phyloP scores from a whole-genome alignment of 2,113 vertebrate genomes.

The Tupaia tana region DNA sequence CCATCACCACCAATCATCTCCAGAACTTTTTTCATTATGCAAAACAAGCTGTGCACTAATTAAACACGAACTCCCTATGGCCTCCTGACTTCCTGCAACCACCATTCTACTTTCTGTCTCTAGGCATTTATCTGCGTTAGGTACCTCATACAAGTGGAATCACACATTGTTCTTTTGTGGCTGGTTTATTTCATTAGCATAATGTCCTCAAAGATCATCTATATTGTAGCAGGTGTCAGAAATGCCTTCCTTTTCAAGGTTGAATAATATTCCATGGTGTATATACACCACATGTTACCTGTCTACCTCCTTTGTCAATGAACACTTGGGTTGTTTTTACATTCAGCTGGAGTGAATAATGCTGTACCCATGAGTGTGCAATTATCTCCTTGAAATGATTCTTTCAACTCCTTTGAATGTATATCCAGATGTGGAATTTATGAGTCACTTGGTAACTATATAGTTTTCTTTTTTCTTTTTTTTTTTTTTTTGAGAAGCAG shows the following conservation, averaged over 20 bases:
- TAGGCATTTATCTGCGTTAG: not conserved
- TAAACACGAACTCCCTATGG: accelerated
- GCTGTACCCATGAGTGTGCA: not conserved
- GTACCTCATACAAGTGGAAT: accelerated
- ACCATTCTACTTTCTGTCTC: not conserved
- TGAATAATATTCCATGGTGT: not conserved
- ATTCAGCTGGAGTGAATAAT: not conserved
- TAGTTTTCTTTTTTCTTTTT: not conserved
- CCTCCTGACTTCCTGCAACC: not conserved
- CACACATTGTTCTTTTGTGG: too few relatives aligned
- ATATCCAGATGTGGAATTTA: not conserved
- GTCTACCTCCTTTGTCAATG: not conserved
- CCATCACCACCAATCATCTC: not conserved
- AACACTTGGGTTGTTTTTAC: not conserved
- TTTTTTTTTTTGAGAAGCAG: not conserved
- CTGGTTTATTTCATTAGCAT: not conserved
- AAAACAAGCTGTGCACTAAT: not conserved
- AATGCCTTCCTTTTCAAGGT: not conserved
- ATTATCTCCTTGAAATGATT: not conserved
- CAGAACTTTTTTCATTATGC: not conserved
- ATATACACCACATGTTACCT: accelerated
- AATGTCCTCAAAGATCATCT: not conserved
- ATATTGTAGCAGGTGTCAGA: not conserved
- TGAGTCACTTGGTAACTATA: not conserved
- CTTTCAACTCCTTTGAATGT: not conserved